Evolutionary conservation across 2,888 invertebrate genomes (phyloP).

Genomic region (Caenorhabditis sp.): DNA sequence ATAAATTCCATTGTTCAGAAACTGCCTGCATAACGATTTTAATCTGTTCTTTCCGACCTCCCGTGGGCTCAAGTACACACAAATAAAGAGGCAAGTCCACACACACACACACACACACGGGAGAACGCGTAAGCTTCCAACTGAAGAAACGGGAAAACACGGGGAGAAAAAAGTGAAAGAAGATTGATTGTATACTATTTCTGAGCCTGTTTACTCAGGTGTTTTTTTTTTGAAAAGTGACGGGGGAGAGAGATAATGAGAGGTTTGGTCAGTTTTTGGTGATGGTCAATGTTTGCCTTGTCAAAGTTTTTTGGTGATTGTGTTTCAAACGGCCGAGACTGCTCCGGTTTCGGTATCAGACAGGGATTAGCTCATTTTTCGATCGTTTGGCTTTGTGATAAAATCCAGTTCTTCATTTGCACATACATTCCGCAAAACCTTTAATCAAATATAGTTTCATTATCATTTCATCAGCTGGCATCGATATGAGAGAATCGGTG

Average conservation of each 20-base stretch:
- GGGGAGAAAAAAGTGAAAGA: conserved; percentile 5
- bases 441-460: too few species aligned
- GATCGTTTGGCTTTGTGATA: too few species aligned
- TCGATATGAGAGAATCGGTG: conserved; percentile 2
- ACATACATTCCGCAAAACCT: too few species aligned
- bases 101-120: background rate
- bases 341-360: too few species aligned
- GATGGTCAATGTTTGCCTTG: too few species aligned
- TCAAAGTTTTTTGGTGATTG: too few species aligned
- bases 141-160: conserved; percentile 38
- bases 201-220: background rate
- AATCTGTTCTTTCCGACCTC: conserved; percentile 32
- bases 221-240: background rate
- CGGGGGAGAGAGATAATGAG: background rate
- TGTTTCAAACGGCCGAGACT: too few species aligned
- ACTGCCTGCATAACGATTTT: conserved; percentile 47
- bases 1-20: conserved; percentile 40
- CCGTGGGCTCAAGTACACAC: conserved; percentile 26
- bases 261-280: background rate
- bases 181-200: conserved; percentile 28
- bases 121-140: conserved; percentile 19
- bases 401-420: too few species aligned
- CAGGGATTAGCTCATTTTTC: too few species aligned
- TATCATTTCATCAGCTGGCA: background rate
- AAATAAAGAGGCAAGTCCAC: background rate